Percentiles rank a stretch among this genome's conserved stretches.
Conservation (phyloP, 2,888 invertebrate genomes). For the Crepidodera aurea region DNA sequence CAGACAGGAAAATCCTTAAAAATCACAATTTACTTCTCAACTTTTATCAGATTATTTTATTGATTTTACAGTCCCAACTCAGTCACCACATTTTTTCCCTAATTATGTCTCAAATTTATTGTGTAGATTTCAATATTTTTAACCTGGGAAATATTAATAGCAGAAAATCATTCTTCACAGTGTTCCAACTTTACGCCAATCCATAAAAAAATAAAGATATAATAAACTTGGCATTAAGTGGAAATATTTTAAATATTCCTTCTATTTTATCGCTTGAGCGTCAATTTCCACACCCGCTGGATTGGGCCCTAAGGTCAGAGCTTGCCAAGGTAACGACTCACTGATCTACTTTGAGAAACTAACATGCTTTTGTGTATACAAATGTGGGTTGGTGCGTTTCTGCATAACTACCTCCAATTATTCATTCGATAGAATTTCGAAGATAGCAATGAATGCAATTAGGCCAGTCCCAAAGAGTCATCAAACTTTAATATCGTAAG, state of each 20-base stretch:
- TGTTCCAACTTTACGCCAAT: no score
- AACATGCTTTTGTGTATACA: conserved; percentile 18
- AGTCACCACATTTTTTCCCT: no score
- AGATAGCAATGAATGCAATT: conserved; percentile 11
- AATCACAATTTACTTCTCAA: no score
- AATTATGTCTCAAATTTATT: no score
- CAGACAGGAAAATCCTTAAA: no score
- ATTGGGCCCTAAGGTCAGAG: conserved; percentile 20
- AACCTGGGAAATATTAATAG: no score
- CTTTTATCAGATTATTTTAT: no score
- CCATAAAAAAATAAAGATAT: no score
- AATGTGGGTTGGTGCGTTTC: conserved; percentile 27
- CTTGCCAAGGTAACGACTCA: conserved; percentile 21
- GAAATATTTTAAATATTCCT: neutral
- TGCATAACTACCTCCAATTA: conserved; percentile 25
- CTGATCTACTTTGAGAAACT: conserved; percentile 21
- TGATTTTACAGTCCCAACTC: no score
- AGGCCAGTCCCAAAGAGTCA: neutral
- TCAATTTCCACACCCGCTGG: conserved; percentile 3
- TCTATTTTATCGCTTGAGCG: neutral
- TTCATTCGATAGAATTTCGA: conserved; percentile 27
- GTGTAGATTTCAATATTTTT: no score
- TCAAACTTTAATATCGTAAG: neutral
- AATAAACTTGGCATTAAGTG: no score
- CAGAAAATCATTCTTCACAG: no score